Conservation (phyloP, 1,140 invertebrate genomes). For the Dolichoris vasculosae region DNA sequence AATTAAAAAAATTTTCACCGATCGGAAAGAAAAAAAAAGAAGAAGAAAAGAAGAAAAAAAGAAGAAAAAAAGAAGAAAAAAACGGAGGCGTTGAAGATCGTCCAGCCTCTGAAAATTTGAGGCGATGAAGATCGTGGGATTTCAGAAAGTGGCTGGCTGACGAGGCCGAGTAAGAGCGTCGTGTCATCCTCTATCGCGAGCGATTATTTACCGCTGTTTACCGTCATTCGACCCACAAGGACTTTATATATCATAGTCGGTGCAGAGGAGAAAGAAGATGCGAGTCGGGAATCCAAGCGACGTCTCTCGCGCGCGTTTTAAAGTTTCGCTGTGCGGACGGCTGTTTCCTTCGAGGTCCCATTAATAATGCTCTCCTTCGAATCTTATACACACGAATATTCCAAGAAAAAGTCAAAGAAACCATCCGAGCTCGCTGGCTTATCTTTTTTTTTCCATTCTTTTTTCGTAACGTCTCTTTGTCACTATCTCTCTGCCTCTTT, state of each 20-base stretch:
- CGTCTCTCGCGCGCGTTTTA: conserved; percentile 19
- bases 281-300: conserved; percentile 26
- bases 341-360: conserved; percentile 54
- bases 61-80: too few relatives aligned
- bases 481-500: not conserved
- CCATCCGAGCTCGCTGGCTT: not conserved
- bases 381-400: conserved; percentile 41
- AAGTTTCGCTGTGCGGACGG: conserved; percentile 20
- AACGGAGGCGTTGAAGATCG: not conserved
- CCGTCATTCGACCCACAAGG: conserved; percentile 44
- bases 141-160: not conserved
- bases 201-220: conserved; percentile 51
- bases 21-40: too few relatives aligned
- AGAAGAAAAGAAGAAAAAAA: too few relatives aligned
- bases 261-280: not conserved
- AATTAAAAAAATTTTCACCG: too few relatives aligned
- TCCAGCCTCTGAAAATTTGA: not conserved
- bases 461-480: not conserved
- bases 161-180: not conserved
- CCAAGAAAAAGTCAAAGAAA: conserved; percentile 43
- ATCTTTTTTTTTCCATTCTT: conserved; percentile 9
- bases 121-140: conserved; percentile 37
- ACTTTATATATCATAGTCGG: conserved; percentile 46
- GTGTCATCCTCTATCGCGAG: conserved; percentile 29
- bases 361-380: conserved; percentile 61